phyloP scores from a whole-genome alignment of 2,888 invertebrate genomes.

The Notodonta ziczac region DNA sequence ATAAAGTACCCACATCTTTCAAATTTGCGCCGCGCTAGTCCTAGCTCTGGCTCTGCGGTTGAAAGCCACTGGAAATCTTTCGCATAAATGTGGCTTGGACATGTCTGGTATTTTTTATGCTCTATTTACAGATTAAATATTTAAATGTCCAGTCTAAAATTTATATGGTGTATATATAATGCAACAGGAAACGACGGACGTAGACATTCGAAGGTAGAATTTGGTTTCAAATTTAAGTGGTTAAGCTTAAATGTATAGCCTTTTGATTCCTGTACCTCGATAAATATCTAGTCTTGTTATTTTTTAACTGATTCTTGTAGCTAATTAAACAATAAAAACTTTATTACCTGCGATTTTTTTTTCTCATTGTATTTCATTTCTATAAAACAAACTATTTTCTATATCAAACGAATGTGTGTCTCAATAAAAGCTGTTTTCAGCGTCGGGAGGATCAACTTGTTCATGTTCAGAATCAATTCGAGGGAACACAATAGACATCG shows the following conservation, averaged over 20 bases:
- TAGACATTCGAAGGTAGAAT: not conserved
- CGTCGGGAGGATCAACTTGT: not conserved
- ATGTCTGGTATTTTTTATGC: conserved; percentile 4
- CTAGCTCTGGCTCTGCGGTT: conserved; percentile 28
- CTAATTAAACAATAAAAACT: too few species aligned
- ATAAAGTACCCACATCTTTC: conserved; percentile 43
- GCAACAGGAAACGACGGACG: not conserved
- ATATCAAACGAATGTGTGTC: not conserved
- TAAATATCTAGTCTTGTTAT: too few species aligned
- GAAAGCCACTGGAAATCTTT: conserved; percentile 36
- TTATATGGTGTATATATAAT: not conserved
- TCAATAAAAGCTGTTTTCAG: not conserved
- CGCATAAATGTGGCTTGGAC: conserved; percentile 26
- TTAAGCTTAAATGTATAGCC: too few species aligned
- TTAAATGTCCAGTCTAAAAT: not conserved
- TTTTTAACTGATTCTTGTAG: too few species aligned
- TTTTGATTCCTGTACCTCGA: too few species aligned
- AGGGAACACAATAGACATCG: conserved; percentile 23
- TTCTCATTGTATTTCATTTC: too few species aligned
- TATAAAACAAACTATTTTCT: too few species aligned
- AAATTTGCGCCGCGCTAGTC: conserved; percentile 24
- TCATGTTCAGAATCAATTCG: conserved; percentile 29
- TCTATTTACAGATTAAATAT: conserved; percentile 1
- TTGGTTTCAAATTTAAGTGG: too few species aligned
- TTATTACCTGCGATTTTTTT: too few species aligned